Base-by-base conservation (phyloP, 2,888 invertebrate species). In the Alloscopus bannaensis region DNA sequence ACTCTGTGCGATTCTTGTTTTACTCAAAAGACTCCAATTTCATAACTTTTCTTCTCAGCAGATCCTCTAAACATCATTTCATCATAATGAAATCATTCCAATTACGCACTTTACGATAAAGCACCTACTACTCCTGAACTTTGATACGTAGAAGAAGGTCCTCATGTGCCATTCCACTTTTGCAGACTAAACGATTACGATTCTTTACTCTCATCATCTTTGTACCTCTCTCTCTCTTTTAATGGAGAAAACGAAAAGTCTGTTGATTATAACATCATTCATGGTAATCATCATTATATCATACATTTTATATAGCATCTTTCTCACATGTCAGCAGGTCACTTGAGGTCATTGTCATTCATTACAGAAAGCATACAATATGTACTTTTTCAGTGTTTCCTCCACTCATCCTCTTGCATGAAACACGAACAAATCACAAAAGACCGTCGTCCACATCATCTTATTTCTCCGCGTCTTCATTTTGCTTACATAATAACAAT, bases 311-410 rank as follows among this genome's bases (percentile, higher is more conserved):
- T 60, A 40, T 60, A 36, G 60, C 36, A 59, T 52, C 6, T 42
- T n/a, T 24, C 47, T 65, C 64, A 47, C 22, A 50, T 66, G 50
- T 66, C 66, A 66, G 31, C 66, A 45, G 66, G 66, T 66, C 66
- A 66, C 31, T 52, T 29, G 66, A 66, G 66, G 66, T 66, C 66
- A 66, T 66, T 66, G 66, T 66, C 66, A 66, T 66, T 66, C 64
- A 64, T 64, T 64, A 64, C 28, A 29, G 36, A 55, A 57, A 40
- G 28, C 62, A 42, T 8, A 55, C 3, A 3, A 20, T 50, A n/a
- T n/a, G n/a, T n/a, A n/a, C n/a, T n/a, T n/a, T n/a, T n/a, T n/a
- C n/a, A n/a, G n/a, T n/a, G n/a, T n/a, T n/a, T n/a, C n/a, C n/a
- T n/a, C n/a, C 20, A 11, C 50, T 50, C 50, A 50, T 20, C n/a